Percentiles rank a stretch among this genome's conserved stretches.
phyloP scores from a whole-genome alignment of 2,797 vertebrate genomes.

The Xiphorhynchus erythropygius region DNA sequence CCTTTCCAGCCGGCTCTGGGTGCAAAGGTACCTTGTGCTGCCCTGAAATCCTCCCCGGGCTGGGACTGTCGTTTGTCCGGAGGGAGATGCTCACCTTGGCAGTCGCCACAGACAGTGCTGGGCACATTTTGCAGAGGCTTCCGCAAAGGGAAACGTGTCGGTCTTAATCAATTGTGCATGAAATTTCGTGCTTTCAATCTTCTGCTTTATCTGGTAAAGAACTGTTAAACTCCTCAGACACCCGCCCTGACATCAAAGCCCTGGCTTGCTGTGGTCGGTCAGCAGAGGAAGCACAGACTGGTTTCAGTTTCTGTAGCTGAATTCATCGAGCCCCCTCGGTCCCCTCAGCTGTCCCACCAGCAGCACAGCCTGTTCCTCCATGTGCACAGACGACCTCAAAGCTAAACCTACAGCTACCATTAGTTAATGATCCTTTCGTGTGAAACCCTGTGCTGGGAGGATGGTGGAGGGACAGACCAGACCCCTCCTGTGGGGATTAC shows the following conservation, averaged over 20 bases:
- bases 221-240: background rate
- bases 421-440: background rate
- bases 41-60: background rate
- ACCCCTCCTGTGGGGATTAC: background rate
- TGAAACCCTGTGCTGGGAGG: background rate
- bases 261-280: background rate
- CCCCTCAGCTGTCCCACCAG: background rate
- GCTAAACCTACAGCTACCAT: background rate
- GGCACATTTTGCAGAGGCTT: background rate
- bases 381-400: background rate
- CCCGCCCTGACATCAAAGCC: background rate
- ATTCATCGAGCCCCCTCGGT: background rate
- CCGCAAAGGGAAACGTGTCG: fast-evolving
- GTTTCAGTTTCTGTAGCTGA: background rate
- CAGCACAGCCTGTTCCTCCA: background rate
- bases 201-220: background rate
- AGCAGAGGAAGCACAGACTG: background rate
- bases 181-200: background rate
- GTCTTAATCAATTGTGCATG: fast-evolving
- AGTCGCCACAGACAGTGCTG: background rate
- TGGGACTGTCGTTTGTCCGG: fast-evolving
- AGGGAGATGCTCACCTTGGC: background rate
- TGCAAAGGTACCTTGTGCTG: fast-evolving
- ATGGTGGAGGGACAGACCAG: background rate
- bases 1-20: background rate